A percentile compares a stretch with the other conserved stretches of the same genome.
Conservation (phyloP, 2,888 invertebrate species). For the Heliconius charithonia region DNA sequence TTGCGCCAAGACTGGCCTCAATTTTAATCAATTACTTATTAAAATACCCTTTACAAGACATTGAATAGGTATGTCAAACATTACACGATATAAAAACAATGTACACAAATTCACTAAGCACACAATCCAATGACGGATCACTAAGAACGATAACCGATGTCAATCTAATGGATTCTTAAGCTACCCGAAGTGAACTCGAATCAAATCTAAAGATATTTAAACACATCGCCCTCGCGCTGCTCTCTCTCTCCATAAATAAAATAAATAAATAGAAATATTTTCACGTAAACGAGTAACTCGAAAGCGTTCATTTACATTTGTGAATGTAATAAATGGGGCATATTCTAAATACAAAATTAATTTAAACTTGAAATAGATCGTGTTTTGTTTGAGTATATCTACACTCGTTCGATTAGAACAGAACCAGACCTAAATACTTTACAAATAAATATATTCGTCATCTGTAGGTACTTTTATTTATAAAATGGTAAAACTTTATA, state of each 20-base stretch:
- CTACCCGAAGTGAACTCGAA: conserved; percentile 73
- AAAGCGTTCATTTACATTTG: conserved; percentile 81
- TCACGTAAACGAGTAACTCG: conserved; percentile 82
- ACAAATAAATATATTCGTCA: conserved; percentile 38
- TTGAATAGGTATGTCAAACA: neutral
- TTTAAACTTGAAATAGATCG: conserved; percentile 51
- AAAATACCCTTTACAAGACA: neutral
- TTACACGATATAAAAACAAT: conserved; percentile 2
- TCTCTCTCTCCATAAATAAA: conserved; percentile 81
- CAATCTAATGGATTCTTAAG: conserved; percentile 76
- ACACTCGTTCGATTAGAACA: conserved; percentile 43
- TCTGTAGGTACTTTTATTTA: conserved; percentile 27
- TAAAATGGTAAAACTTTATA: conserved; percentile 24
- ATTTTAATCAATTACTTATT: too few relatives aligned
- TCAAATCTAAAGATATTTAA: conserved; percentile 82
- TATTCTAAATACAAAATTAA: conserved; percentile 77
- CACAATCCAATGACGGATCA: conserved; percentile 58
- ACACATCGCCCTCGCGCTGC: conserved; percentile 78
- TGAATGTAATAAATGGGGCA: conserved; percentile 82
- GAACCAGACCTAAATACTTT: conserved; percentile 44
- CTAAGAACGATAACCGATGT: conserved; percentile 75
- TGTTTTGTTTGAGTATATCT: conserved; percentile 46
- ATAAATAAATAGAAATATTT: conserved; percentile 84
- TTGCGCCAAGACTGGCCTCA: too few relatives aligned
- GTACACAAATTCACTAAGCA: conserved; percentile 61